These are phyloP conservation scores for Tautogolabrus adspersus DNA, from an alignment of 2,113 vertebrate genomes.

Conservation along the genomic window DNA sequence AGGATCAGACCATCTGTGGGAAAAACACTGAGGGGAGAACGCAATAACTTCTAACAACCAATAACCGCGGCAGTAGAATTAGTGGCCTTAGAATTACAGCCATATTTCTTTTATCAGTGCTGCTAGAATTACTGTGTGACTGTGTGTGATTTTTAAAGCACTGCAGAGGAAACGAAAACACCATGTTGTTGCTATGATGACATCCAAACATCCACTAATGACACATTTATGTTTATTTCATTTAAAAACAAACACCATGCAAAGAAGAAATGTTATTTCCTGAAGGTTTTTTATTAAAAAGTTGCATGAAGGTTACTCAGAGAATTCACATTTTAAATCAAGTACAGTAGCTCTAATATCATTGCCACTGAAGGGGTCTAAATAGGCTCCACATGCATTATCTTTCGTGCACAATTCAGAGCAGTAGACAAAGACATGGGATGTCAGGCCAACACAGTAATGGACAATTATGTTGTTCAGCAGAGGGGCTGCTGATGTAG, in stretches of 20 bases:
- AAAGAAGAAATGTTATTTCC: not conserved
- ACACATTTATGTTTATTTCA: not conserved
- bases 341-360: not conserved
- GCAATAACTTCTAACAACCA: slow-evolving; percentile 37
- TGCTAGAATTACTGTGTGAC: not conserved
- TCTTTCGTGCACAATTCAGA: not conserved
- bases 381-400: slow-evolving; percentile 1
- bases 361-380: not conserved
- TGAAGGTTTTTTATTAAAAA: not conserved
- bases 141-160: not conserved
- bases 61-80: slow-evolving; percentile 21
- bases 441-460: slow-evolving; percentile 26
- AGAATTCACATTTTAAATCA: not conserved
- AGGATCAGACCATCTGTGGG: slow-evolving; percentile 67
- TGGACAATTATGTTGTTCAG: slow-evolving; percentile 46
- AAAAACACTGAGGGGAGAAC: slow-evolving; percentile 32
- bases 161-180: not conserved
- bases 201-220: not conserved
- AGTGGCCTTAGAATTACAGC: slow-evolving; percentile 19
- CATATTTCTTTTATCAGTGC: slow-evolving; percentile 14
- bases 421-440: not conserved
- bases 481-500: slow-evolving; percentile 38
- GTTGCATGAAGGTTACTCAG: not conserved
- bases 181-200: not conserved
- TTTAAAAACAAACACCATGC: slow-evolving; percentile 18